Evolutionary conservation across 53 echinoderm and acorn worm genomes (phyloP).

Genomic region (Holothuria scabra): DNA sequence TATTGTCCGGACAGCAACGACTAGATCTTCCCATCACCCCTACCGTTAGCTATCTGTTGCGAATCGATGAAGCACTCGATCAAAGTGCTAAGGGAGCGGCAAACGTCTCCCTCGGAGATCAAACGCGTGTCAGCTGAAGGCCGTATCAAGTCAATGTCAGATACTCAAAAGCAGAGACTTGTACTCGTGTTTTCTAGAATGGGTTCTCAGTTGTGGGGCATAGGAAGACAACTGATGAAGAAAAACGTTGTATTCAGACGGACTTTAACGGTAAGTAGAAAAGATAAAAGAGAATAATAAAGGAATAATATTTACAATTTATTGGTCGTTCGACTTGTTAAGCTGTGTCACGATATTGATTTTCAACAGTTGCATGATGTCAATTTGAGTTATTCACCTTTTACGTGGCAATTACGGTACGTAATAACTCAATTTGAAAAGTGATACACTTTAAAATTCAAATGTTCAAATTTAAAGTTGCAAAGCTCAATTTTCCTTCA

Average conservation of each 20-base stretch:
- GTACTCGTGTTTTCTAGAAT: conserved; percentile 60
- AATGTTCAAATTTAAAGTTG: no score
- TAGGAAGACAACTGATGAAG: conserved; percentile 44
- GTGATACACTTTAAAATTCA: no score
- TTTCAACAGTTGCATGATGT: no score
- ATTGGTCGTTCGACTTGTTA: no score
- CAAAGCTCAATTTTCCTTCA: no score
- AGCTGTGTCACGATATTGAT: no score
- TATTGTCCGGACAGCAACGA: conserved; percentile 41
- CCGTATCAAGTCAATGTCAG: neutral
- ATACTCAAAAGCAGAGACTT: neutral
- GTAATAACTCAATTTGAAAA: no score
- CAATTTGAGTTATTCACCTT: no score
- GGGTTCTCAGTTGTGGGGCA: conserved; percentile 58
- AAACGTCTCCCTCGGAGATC: neutral
- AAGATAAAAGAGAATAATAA: no score
- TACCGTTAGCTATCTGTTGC: conserved; percentile 16
- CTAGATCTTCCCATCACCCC: conserved; percentile 35
- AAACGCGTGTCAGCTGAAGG: neutral
- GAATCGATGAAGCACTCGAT: neutral
- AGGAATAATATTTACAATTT: no score
- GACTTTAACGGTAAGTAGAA: neutral
- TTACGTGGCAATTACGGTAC: no score
- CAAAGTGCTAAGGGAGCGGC: neutral
- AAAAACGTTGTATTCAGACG: neutral